A percentile compares a stretch with the other conserved stretches of the same genome.
phyloP scores from a whole-genome alignment of 2,888 invertebrate genomes.

The Temnothorax rugatulus region DNA sequence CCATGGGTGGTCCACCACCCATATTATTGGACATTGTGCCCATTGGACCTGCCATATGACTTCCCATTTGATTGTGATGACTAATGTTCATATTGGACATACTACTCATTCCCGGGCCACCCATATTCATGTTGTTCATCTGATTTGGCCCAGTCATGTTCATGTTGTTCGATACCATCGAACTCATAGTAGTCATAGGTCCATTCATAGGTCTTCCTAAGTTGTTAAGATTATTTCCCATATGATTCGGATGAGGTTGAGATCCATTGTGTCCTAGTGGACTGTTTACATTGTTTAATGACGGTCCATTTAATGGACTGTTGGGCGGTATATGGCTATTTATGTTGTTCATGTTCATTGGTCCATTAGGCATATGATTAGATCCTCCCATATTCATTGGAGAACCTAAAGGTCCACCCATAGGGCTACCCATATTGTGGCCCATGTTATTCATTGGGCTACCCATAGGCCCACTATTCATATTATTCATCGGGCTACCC shows the following conservation, averaged over 20 bases:
- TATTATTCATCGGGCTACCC: constrained; percentile 89
- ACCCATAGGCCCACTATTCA: constrained; percentile 88
- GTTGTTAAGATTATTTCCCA: constrained; percentile 83
- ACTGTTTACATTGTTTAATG: constrained; percentile 84
- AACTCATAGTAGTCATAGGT: constrained; percentile 90
- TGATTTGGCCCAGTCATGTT: constrained; percentile 86
- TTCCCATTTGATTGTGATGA: constrained; percentile 84
- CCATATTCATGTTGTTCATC: constrained; percentile 92
- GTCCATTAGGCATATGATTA: constrained; percentile 84
- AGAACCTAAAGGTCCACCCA: constrained; percentile 88
- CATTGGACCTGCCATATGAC: constrained; percentile 86
- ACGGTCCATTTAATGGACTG: constrained; percentile 83
- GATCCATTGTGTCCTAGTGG: constrained; percentile 84
- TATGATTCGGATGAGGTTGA: constrained; percentile 84
- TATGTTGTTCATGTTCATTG: constrained; percentile 84
- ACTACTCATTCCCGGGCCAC: constrained; percentile 91
- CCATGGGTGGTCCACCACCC: constrained; percentile 87
- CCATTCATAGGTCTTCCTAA: constrained; percentile 91
- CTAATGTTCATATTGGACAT: constrained; percentile 85
- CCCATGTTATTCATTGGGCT: constrained; percentile 90
- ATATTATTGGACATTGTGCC: constrained; percentile 88
- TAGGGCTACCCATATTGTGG: constrained; percentile 91
- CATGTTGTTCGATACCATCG: constrained; percentile 88
- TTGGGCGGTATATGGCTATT: constrained; percentile 85
- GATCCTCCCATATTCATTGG: constrained; percentile 90